phyloP scores from a whole-genome alignment of 2,888 invertebrate genomes.

The Papilio demoleus region DNA sequence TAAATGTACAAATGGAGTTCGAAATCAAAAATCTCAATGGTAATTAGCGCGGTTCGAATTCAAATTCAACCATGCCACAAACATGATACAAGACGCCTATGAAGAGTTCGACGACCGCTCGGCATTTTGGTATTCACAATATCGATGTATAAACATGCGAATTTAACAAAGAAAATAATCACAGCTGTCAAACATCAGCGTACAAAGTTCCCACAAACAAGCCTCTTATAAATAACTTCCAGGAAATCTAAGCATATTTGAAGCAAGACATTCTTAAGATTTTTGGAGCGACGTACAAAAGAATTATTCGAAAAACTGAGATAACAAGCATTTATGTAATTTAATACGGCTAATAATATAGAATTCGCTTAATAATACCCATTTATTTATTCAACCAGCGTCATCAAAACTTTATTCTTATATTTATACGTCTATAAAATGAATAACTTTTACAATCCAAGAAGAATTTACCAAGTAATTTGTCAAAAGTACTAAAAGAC shows the following conservation, averaged over 20 bases:
- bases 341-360: not conserved
- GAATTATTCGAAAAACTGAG: not conserved
- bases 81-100: no score
- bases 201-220: not conserved
- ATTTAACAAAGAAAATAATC: slow-evolving; percentile 13
- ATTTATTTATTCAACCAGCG: no score
- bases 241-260: not conserved
- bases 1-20: no score
- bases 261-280: not conserved
- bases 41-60: no score
- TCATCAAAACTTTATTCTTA: not conserved
- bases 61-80: no score
- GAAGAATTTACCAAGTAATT: no score
- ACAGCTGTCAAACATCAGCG: not conserved
- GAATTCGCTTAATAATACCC: no score
- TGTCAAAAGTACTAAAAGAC: not conserved
- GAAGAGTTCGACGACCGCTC: slow-evolving; percentile 1
- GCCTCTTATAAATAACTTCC: not conserved
- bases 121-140: not conserved
- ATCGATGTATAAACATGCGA: not conserved
- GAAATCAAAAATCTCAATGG: no score
- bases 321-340: not conserved
- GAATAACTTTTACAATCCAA: no score
- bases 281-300: not conserved
- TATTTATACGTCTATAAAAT: no score